Conservation (phyloP, 2,113 vertebrate species). For the Notothenia rossii region DNA sequence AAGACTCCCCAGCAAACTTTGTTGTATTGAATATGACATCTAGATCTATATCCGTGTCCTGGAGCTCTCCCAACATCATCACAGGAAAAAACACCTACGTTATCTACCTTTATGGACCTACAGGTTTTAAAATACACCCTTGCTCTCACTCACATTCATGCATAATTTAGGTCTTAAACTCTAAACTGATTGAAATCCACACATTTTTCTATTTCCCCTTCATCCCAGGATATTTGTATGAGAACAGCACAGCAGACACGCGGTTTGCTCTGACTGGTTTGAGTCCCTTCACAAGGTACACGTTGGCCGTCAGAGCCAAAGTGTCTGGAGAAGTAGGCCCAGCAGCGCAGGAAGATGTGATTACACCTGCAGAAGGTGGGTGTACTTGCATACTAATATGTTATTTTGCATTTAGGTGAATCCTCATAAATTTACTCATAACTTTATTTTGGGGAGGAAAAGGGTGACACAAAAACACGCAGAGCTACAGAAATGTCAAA, state of each 20-base stretch:
- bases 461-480: not conserved
- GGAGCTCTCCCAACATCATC: conserved; percentile 89
- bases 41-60: conserved; percentile 87
- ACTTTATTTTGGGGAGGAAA: not conserved
- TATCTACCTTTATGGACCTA: conserved; percentile 88
- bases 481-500: not conserved
- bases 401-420: not conserved
- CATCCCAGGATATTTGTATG: conserved; percentile 87
- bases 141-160: not conserved
- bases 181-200: not conserved
- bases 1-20: conserved; percentile 92
- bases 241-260: conserved; percentile 90
- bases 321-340: conserved; percentile 92
- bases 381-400: not conserved
- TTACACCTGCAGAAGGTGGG: conserved; percentile 92
- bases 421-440: not conserved
- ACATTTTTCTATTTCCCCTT: not conserved
- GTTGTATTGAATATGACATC: conserved; percentile 87
- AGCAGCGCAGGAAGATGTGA: conserved; percentile 82
- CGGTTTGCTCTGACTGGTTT: conserved; percentile 87
- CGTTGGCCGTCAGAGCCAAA: conserved; percentile 85
- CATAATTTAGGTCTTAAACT: not conserved
- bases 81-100: conserved; percentile 94
- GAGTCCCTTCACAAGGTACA: conserved; percentile 89
- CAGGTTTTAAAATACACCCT: conserved; percentile 79